Conservation (phyloP, 2,888 invertebrate genomes). For the Papilio elwesi region DNA sequence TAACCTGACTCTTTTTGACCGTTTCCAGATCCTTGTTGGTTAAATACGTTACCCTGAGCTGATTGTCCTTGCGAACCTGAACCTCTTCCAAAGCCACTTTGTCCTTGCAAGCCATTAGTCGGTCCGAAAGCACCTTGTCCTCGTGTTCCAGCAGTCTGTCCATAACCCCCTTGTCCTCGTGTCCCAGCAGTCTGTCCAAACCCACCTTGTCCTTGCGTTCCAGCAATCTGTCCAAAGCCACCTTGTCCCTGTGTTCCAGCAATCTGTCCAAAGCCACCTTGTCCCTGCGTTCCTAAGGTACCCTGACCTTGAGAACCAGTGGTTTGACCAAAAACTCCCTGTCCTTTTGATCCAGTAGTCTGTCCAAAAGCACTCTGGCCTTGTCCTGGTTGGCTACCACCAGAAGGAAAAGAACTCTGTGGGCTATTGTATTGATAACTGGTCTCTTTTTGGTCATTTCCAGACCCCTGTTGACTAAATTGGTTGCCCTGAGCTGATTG, state of each 20-base stretch:
- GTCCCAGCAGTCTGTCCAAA: slow-evolving; percentile 23
- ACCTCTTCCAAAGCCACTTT: slow-evolving; percentile 8
- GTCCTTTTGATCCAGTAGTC: background rate
- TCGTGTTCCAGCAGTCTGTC: slow-evolving; percentile 27
- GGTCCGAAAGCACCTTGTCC: slow-evolving; percentile 38
- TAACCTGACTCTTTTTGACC: slow-evolving; percentile 46
- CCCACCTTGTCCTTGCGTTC: slow-evolving; percentile 8
- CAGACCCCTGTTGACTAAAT: background rate
- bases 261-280: slow-evolving; percentile 32
- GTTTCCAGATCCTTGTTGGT: background rate
- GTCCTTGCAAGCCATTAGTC: slow-evolving; percentile 7
- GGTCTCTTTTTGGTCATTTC: slow-evolving; percentile 36
- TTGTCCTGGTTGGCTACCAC: slow-evolving; percentile 26
- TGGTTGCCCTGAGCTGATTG: slow-evolving; percentile 26
- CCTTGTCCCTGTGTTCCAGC: slow-evolving; percentile 14
- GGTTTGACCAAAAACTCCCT: slow-evolving; percentile 12
- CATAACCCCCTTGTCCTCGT: slow-evolving; percentile 26
- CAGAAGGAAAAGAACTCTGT: slow-evolving; percentile 39
- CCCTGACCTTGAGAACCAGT: slow-evolving; percentile 18
- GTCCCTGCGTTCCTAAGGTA: slow-evolving; percentile 37
- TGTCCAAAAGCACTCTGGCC: slow-evolving; percentile 13
- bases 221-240: slow-evolving; percentile 18
- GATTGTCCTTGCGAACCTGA: slow-evolving; percentile 29
- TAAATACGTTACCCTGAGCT: slow-evolving; percentile 12
- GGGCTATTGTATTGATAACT: slow-evolving; percentile 50